These are phyloP conservation scores for Perdix hodgsoniae DNA, from an alignment of 2,797 vertebrate genomes.

Conservation along the genomic window DNA sequence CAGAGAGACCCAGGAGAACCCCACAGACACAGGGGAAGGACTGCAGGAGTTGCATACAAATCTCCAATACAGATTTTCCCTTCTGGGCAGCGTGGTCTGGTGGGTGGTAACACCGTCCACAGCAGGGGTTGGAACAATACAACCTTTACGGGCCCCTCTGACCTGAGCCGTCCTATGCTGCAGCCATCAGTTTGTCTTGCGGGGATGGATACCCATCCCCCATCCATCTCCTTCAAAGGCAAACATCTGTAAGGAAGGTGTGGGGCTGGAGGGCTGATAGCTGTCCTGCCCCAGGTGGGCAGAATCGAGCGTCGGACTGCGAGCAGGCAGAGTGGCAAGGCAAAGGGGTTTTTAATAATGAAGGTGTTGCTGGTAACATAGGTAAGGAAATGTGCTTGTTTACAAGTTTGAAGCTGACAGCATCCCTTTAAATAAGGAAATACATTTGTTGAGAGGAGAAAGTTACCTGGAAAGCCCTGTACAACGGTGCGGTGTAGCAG, in stretches of 20 bases:
- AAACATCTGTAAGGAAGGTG: background rate
- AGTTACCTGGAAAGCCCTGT: conserved; percentile 52
- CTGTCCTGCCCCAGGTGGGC: background rate
- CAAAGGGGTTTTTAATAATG: conserved; percentile 73
- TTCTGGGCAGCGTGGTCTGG: background rate
- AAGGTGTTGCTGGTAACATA: conserved; percentile 74
- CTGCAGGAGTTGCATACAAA: background rate
- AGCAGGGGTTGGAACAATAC: too few relatives aligned
- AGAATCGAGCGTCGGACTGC: background rate
- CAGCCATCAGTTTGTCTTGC: too few relatives aligned
- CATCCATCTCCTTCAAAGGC: background rate
- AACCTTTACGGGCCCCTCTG: too few relatives aligned
- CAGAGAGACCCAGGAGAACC: background rate
- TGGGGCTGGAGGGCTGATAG: background rate
- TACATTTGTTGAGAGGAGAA: conserved; percentile 55
- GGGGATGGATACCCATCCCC: background rate
- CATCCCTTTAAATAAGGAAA: conserved; percentile 71
- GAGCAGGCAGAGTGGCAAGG: conserved; percentile 13
- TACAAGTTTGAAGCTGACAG: conserved; percentile 68
- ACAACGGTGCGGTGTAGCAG: conserved; percentile 29
- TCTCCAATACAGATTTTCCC: background rate
- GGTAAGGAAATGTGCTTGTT: conserved; percentile 73
- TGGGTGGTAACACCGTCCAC: too few relatives aligned
- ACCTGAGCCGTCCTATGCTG: too few relatives aligned
- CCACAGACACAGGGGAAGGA: background rate